Evolutionary conservation across 2,888 invertebrate species (phyloP).

Genomic region (Epirrhoe alternata): DNA sequence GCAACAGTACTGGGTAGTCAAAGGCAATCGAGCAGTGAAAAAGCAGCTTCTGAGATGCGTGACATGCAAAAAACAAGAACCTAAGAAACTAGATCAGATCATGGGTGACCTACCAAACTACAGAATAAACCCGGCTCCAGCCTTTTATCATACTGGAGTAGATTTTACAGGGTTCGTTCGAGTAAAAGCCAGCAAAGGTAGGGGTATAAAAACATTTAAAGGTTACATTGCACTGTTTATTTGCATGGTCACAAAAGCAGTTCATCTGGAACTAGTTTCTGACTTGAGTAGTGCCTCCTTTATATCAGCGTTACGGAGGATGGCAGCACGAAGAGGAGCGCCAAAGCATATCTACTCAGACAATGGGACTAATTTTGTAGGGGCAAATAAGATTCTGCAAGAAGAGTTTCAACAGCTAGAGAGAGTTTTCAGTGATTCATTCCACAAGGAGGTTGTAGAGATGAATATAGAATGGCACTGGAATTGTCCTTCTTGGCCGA

Average conservation of each 20-base stretch:
- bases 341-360: constrained; percentile 3
- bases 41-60: background rate
- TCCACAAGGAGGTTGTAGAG: too few relatives aligned
- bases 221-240: background rate
- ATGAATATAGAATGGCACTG: too few relatives aligned
- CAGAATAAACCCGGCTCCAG: background rate
- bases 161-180: background rate
- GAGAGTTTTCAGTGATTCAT: background rate
- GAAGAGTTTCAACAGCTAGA: background rate
- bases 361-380: constrained; percentile 7
- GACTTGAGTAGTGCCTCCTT: background rate
- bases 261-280: background rate
- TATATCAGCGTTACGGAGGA: background rate
- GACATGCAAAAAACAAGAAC: constrained; percentile 1
- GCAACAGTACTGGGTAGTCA: background rate
- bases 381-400: background rate
- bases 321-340: background rate
- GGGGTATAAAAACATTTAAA: background rate
- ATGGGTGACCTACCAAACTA: constrained; percentile 3
- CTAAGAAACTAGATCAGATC: background rate
- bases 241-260: constrained; percentile 1
- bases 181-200: background rate
- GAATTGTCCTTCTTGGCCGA: too few relatives aligned
- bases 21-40: background rate
- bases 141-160: constrained; percentile 1